Percentiles rank a stretch among this genome's conserved stretches.
Evolutionary conservation across 2,113 vertebrate genomes (phyloP).

Genomic region (Lontra canadensis): DNA sequence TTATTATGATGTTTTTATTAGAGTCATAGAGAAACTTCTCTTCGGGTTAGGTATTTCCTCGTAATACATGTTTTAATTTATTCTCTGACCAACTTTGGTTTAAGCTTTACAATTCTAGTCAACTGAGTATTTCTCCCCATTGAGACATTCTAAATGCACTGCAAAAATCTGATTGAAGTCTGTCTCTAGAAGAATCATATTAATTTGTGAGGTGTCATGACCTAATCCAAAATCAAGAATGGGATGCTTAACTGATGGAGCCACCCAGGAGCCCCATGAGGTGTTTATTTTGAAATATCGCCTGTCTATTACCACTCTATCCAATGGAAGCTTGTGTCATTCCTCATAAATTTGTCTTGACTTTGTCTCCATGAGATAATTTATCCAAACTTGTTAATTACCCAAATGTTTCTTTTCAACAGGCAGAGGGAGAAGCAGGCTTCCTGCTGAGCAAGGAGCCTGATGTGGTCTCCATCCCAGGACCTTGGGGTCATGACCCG

Average conservation of each 20-base stretch:
- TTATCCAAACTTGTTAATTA: not conserved
- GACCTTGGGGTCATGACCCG: not conserved
- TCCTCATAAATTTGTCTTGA: not conserved
- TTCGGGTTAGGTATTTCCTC: not conserved
- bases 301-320: not conserved
- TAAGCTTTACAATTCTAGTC: conserved; percentile 12
- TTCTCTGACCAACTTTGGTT: not conserved
- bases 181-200: not conserved
- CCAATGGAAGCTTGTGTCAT: not conserved
- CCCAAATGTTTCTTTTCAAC: not conserved
- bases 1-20: conserved; percentile 35
- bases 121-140: not conserved
- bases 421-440: not conserved
- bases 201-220: not conserved
- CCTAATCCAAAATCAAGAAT: not conserved
- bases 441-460: not conserved
- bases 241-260: not conserved
- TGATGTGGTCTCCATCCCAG: too few relatives aligned
- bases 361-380: not conserved
- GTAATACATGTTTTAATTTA: conserved; percentile 32
- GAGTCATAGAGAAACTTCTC: not conserved
- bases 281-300: not conserved
- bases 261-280: not conserved
- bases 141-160: not conserved
- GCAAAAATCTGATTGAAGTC: not conserved